Conservation (phyloP, 2,797 vertebrate genomes). For the Garrulus glandarius region DNA sequence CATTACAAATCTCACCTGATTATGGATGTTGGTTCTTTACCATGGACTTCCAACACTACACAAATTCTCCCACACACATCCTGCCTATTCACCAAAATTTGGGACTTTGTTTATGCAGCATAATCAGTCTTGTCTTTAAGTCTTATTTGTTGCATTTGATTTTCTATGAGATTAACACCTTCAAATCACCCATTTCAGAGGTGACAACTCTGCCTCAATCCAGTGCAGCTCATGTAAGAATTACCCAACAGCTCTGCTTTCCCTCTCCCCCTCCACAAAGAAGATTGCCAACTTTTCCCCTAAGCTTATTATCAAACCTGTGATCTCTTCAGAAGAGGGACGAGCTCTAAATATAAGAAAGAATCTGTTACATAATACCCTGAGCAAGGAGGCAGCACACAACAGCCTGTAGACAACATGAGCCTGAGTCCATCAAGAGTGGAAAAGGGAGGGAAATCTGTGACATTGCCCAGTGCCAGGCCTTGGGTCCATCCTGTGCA, state of each 20-base stretch:
- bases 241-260: not conserved
- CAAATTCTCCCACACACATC: not conserved
- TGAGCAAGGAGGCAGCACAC: not conserved
- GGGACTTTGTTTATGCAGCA: not conserved
- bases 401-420: not conserved
- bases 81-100: not conserved
- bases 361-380: not conserved
- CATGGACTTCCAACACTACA: not conserved
- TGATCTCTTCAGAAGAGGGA: slow-evolving; percentile 26
- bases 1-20: not conserved
- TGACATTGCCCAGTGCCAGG: not conserved
- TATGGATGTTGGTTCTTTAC: not conserved
- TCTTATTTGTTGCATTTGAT: not conserved
- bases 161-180: not conserved
- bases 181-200: not conserved
- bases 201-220: not conserved
- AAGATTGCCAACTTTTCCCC: not conserved
- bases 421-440: not conserved
- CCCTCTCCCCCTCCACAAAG: not conserved
- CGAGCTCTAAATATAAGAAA: slow-evolving; percentile 22
- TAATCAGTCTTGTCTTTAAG: not conserved
- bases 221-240: not conserved
- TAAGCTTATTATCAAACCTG: slow-evolving; percentile 41
- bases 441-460: not conserved
- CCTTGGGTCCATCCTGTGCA: not conserved